These are phyloP conservation scores for Balaenoptera acutorostrata DNA, from an alignment of 2,113 vertebrate genomes.

Conservation along the genomic window DNA sequence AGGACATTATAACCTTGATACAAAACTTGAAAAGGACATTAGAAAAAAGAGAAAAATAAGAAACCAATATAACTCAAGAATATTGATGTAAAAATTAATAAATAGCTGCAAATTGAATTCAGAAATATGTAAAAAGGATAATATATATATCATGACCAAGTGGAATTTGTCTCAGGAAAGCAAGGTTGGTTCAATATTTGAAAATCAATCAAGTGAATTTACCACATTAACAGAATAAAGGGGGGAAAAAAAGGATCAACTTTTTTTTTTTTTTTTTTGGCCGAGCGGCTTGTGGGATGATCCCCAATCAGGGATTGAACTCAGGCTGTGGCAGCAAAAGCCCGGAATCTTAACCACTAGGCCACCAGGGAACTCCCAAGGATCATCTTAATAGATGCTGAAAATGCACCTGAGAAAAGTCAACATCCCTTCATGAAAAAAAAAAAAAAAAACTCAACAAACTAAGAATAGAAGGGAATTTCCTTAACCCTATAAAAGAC, in stretches of 20 bases:
- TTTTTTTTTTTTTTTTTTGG: too few relatives aligned
- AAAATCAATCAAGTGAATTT: background rate
- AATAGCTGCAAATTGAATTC: background rate
- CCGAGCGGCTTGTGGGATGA: too few relatives aligned
- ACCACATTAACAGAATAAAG: background rate
- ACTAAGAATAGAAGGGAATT: background rate
- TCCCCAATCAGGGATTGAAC: too few relatives aligned
- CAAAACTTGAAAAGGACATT: background rate
- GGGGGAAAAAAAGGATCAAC: background rate
- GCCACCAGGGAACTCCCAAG: too few relatives aligned
- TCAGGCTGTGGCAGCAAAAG: too few relatives aligned
- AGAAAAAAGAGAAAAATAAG: background rate
- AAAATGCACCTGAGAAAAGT: background rate
- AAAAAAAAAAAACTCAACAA: too few relatives aligned
- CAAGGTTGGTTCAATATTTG: background rate
- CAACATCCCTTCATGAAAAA: too few relatives aligned
- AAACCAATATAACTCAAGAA: background rate
- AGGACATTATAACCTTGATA: background rate
- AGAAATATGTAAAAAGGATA: background rate
- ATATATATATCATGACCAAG: background rate
- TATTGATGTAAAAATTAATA: background rate
- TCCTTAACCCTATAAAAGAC: background rate
- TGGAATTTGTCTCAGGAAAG: background rate
- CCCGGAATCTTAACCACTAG: too few relatives aligned
- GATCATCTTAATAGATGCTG: background rate